Evolutionary conservation across 2,797 vertebrate species (phyloP).

Genomic region (Crenuchus spilurus): DNA sequence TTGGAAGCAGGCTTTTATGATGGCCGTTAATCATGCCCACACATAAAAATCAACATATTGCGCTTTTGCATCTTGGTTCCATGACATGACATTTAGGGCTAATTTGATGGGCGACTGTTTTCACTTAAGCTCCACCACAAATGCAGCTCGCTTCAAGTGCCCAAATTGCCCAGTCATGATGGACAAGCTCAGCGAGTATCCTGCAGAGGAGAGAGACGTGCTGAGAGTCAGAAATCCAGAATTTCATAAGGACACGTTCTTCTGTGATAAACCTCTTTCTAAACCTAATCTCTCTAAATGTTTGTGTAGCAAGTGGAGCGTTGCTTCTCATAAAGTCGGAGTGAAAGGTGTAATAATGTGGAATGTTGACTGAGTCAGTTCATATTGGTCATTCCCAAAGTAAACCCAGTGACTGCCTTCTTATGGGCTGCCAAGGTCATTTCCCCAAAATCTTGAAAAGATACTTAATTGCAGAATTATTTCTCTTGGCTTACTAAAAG

Average conservation of each 20-base stretch:
- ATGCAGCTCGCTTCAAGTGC: conserved; percentile 20
- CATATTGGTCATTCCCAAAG: conserved; percentile 10
- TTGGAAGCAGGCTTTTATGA: conserved; percentile 46
- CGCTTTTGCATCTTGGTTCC: conserved; percentile 46
- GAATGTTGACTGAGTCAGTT: conserved; percentile 4
- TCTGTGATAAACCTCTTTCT: conserved; percentile 4
- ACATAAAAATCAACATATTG: conserved; percentile 47
- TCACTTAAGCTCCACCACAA: conserved; percentile 32
- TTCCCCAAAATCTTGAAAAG: conserved; percentile 35
- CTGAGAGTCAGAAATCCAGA: conserved; percentile 18
- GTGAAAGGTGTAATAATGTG: conserved; percentile 15
- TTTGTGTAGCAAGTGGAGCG: conserved; percentile 12
- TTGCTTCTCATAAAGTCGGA: conserved; percentile 16
- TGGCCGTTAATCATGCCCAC: conserved; percentile 54
- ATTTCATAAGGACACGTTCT: conserved; percentile 10
- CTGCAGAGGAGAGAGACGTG: conserved; percentile 33
- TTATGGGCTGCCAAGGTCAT: conserved; percentile 13
- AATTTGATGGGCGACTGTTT: conserved; percentile 46
- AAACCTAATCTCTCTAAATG: conserved; percentile 2
- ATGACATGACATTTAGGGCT: conserved; percentile 57
- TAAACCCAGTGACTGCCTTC: conserved; percentile 29
- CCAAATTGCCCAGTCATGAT: conserved; percentile 37
- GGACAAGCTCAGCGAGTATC: conserved; percentile 25
- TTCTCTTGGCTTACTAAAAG: conserved; percentile 47
- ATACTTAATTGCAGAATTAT: conserved; percentile 47